phyloP scores from a whole-genome alignment of 2,888 invertebrate genomes.

The Chesias legatella region DNA sequence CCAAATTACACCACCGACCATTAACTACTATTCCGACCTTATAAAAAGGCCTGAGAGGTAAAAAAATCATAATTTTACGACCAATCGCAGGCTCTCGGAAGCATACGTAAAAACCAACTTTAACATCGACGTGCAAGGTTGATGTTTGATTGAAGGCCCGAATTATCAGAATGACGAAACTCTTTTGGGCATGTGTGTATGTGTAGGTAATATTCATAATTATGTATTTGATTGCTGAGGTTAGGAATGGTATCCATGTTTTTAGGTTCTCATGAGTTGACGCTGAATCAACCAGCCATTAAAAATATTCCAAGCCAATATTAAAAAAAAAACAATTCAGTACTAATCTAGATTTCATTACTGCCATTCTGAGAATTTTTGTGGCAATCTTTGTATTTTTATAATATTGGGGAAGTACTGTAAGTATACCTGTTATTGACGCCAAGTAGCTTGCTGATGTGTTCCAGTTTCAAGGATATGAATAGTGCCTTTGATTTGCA shows the following conservation, averaged over 20 bases:
- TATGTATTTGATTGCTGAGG: slow-evolving; percentile 27
- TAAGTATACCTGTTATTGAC: too few species aligned
- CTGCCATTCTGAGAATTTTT: too few species aligned
- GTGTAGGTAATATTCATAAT: slow-evolving; percentile 33
- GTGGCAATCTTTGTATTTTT: too few species aligned
- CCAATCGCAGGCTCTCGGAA: slow-evolving; percentile 43
- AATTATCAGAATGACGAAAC: slow-evolving; percentile 27
- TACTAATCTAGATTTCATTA: too few species aligned
- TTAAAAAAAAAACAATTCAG: too few species aligned
- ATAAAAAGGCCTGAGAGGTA: slow-evolving; percentile 59
- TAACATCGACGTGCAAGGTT: slow-evolving; percentile 8
- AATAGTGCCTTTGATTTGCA: too few species aligned
- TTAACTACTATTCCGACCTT: slow-evolving; percentile 69
- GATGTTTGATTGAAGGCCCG: slow-evolving; percentile 14
- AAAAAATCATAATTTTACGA: slow-evolving; percentile 56
- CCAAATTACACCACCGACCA: slow-evolving; percentile 67
- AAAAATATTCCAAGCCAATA: neutral
- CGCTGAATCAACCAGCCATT: neutral
- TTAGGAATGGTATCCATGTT: slow-evolving; percentile 17
- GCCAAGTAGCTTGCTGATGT: too few species aligned
- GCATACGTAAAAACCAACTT: slow-evolving; percentile 12
- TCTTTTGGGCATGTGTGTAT: slow-evolving; percentile 21
- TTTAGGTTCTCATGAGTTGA: slow-evolving; percentile 19
- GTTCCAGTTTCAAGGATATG: too few species aligned
- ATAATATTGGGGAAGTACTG: too few species aligned